These are phyloP conservation scores for Panurus biarmicus DNA, from an alignment of 2,113 vertebrate genomes.

Conservation along the genomic window DNA sequence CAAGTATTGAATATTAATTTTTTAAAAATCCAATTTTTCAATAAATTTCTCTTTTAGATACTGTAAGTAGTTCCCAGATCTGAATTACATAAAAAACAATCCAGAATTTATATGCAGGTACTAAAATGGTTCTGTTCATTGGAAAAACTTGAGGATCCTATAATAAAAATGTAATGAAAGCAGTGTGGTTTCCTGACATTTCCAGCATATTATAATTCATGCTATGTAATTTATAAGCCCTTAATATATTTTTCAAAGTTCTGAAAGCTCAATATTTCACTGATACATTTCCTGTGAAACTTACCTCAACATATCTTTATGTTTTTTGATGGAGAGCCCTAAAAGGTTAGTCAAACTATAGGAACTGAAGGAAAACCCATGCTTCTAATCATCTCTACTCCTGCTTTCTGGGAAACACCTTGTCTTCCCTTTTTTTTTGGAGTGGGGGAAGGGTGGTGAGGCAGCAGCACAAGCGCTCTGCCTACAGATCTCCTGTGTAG, in stretches of 20 bases:
- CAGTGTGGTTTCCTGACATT: neutral
- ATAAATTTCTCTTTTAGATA: neutral
- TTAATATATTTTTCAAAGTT: conserved; percentile 2
- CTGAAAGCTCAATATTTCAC: neutral
- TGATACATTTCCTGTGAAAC: neutral
- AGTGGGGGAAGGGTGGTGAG: neutral
- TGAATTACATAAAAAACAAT: neutral
- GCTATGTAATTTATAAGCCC: neutral
- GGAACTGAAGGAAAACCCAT: neutral
- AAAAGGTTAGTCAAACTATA: neutral
- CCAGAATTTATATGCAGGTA: neutral
- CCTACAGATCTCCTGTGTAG: neutral
- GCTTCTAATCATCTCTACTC: neutral
- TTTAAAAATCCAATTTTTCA: neutral
- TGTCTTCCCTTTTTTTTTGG: neutral
- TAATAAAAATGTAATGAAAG: conserved; percentile 3
- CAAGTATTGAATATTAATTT: neutral
- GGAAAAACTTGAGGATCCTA: neutral
- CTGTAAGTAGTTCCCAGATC: neutral
- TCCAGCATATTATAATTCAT: neutral
- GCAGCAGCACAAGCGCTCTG: neutral
- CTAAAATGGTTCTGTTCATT: neutral
- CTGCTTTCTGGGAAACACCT: neutral
- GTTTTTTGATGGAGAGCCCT: neutral
- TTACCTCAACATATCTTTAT: neutral